Conservation (phyloP, 2,797 vertebrate genomes). For the Capromys pilorides region DNA sequence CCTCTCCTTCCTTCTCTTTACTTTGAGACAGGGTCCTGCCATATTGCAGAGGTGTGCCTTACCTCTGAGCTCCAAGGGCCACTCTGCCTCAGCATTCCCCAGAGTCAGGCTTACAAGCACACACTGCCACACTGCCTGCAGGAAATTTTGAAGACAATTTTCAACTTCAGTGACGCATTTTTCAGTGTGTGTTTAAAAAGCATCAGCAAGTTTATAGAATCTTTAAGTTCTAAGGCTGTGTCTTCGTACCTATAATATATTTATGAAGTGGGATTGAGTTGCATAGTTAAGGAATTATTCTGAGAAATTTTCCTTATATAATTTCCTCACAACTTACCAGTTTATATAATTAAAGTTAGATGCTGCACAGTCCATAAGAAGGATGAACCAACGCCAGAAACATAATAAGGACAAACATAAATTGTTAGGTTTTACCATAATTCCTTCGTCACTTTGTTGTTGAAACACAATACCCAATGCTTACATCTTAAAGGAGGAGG, state of each 20-base stretch:
- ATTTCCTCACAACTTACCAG: neutral
- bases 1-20: neutral
- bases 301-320: neutral
- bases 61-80: neutral
- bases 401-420: neutral
- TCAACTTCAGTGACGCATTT: neutral
- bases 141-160: neutral
- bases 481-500: neutral
- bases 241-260: neutral
- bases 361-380: neutral
- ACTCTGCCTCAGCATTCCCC: neutral
- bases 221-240: neutral
- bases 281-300: neutral
- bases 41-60: neutral
- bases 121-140: neutral
- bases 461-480: neutral
- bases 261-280: neutral
- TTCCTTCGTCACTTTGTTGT: neutral
- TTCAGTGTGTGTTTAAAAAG: neutral
- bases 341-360: conserved; percentile 16
- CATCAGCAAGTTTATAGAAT: neutral
- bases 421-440: neutral
- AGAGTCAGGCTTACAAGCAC: too few species aligned
- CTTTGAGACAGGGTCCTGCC: neutral
- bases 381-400: neutral